These are phyloP conservation scores for Sciaenops ocellatus DNA, from an alignment of 2,797 vertebrate genomes.

Conservation along the genomic window DNA sequence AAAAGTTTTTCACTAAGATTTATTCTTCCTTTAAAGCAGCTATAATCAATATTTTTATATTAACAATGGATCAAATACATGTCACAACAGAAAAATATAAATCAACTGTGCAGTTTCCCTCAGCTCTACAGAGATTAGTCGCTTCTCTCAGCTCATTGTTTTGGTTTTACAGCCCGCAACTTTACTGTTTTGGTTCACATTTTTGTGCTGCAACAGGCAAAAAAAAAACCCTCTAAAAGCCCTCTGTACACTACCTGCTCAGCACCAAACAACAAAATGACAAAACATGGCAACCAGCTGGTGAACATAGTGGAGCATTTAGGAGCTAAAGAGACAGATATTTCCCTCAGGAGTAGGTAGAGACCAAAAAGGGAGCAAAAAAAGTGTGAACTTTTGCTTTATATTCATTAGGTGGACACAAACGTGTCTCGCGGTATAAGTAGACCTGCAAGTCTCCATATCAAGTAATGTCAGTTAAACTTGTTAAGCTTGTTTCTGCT, in stretches of 20 bases:
- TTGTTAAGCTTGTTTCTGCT: constrained; percentile 23
- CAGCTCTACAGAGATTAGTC: neutral
- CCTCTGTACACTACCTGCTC: neutral
- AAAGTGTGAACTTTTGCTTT: neutral
- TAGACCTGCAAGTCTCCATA: neutral
- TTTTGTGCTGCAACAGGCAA: neutral
- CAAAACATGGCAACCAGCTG: neutral
- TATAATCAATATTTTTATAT: constrained; percentile 19
- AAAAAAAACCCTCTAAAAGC: neutral
- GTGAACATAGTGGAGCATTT: neutral
- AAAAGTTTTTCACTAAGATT: constrained; percentile 1
- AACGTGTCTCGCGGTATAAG: neutral
- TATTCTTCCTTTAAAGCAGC: neutral
- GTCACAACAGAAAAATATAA: neutral
- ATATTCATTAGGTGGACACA: neutral
- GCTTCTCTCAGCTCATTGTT: constrained; percentile 9
- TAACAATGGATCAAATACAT: neutral
- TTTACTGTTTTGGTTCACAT: neutral
- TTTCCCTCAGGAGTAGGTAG: neutral
- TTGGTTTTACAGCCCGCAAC: neutral
- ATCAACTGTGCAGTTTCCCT: neutral
- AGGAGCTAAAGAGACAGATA: neutral
- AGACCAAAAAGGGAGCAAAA: neutral
- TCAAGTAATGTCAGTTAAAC: neutral
- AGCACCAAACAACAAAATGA: neutral